Conservation (phyloP, 2,888 invertebrate species). For the Drosophila pseudotakahashii region DNA sequence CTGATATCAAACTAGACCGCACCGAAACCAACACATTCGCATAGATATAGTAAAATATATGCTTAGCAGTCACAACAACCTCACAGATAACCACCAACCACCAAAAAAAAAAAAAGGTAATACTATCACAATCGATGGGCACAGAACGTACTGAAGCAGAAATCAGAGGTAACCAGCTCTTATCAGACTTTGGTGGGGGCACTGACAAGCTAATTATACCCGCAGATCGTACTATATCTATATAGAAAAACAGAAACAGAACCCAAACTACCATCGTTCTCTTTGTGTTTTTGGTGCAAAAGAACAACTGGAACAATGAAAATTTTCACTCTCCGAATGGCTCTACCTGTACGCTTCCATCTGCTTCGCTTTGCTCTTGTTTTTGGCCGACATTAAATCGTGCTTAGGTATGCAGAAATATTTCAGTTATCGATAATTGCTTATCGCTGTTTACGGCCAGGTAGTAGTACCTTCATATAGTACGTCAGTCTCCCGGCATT, state of each 20-base stretch:
- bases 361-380: conserved; percentile 6
- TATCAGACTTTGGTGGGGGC: conserved; percentile 47
- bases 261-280: conserved; percentile 3
- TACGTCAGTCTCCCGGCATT: conserved; percentile 19
- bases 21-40: conserved; percentile 54
- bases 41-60: conserved; percentile 63
- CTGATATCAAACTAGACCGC: conserved; percentile 66
- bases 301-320: conserved; percentile 33
- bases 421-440: conserved; percentile 59
- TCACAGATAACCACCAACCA: conserved; percentile 42
- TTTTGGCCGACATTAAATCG: conserved; percentile 35
- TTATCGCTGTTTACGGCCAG: conserved; percentile 51
- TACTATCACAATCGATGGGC: conserved; percentile 46
- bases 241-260: conserved; percentile 9
- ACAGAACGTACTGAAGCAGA: conserved; percentile 26
- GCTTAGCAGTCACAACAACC: conserved; percentile 49
- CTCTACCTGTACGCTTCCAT: conserved; percentile 6
- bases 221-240: conserved; percentile 38
- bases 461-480: conserved; percentile 26
- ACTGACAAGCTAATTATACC: conserved; percentile 47
- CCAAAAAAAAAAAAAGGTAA: conserved; percentile 27
- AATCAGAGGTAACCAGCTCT: conserved; percentile 76
- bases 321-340: conserved; percentile 10
- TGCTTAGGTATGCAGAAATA: conserved; percentile 63
- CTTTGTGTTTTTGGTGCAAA: neutral